Base-by-base conservation (phyloP, 2,113 vertebrate species). In the Pygathrix nemaeus region DNA sequence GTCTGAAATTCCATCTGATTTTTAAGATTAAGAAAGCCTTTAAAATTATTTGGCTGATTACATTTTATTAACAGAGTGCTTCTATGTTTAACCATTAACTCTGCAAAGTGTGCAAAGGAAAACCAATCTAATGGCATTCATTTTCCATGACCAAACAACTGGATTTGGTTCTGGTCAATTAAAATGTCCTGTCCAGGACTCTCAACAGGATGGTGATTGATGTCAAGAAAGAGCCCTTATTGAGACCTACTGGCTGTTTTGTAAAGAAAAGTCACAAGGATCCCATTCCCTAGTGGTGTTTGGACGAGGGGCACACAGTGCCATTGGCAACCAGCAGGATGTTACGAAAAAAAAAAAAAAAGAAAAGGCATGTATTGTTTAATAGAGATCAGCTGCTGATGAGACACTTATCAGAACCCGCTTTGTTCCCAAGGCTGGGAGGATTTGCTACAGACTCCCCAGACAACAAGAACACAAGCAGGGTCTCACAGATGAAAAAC, bases 111-210 rank as follows among this genome's bases (percentile, higher is more conserved):
- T 86, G 92, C 94, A 97, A 96, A 97, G 88, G 91, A 95, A 98
- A 98, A 97, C 45, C 92, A 97, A 92, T 72, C 72, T 92, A 96
- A 97, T 8, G 50, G 88, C 93, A 92, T 97, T 95, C 89, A 93
- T 97, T 98, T 98, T 98, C 97, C 88, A 70, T 94, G 3, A 97
- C 94, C 40, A 20, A 97, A 98, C 95, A 98, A 98, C 94, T 97
- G 96, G 82, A 96, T 97, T 98, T 88, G 72, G 95, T 98, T 98
- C 97, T 97, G 88, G 92, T 98, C 98, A 89, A 95, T 98, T 98
- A 98, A 97, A 97, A 90, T 92, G 83, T 88, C 96, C 96, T 97
- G 90, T 88, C 27, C 79, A 92, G 59, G 55, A 90, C 95, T 98
- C 97, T 98, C 98, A 97, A 57, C 66, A 90, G 48, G 48, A 66